Evolutionary conservation across 2,113 vertebrate genomes (phyloP).

Genomic region (Perca schrenkii): DNA sequence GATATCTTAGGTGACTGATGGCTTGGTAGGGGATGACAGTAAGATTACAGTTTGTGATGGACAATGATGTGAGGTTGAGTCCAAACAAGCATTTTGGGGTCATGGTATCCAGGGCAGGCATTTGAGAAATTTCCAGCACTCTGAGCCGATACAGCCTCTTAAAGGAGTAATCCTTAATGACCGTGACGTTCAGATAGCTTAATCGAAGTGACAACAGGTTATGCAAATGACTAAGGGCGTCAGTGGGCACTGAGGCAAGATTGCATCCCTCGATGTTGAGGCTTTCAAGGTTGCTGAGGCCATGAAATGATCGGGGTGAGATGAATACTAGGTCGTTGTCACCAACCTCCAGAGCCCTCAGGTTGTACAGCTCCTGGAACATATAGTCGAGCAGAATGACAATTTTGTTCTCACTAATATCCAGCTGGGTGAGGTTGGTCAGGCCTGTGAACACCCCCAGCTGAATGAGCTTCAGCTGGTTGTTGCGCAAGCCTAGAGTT

Average conservation of each 20-base stretch:
- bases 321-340: slow-evolving; percentile 98
- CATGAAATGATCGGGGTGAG: slow-evolving; percentile 95
- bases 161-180: slow-evolving; percentile 96
- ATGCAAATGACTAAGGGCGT: slow-evolving; percentile 96
- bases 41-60: slow-evolving; percentile 95
- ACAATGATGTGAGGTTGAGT: slow-evolving; percentile 95
- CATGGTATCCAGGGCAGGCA: slow-evolving; percentile 95
- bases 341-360: slow-evolving; percentile 96
- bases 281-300: slow-evolving; percentile 96
- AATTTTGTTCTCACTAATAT: slow-evolving; percentile 99
- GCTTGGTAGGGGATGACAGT: slow-evolving; percentile 93
- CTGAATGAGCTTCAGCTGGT: slow-evolving; percentile 97
- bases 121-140: slow-evolving; percentile 93
- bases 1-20: slow-evolving; percentile 94
- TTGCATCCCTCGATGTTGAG: slow-evolving; percentile 96
- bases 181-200: slow-evolving; percentile 93
- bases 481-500: slow-evolving; percentile 95
- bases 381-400: slow-evolving; percentile 98
- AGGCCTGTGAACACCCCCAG: slow-evolving; percentile 96
- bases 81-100: slow-evolving; percentile 95
- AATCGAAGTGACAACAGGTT: slow-evolving; percentile 92
- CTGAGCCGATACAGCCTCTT: slow-evolving; percentile 95
- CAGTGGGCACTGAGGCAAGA: slow-evolving; percentile 94
- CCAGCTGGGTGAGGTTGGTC: slow-evolving; percentile 96
- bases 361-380: slow-evolving; percentile 98